Percentiles rank a stretch among this genome's conserved stretches.
phyloP scores from a whole-genome alignment of 2,888 invertebrate species.

The Catocala fraxini region DNA sequence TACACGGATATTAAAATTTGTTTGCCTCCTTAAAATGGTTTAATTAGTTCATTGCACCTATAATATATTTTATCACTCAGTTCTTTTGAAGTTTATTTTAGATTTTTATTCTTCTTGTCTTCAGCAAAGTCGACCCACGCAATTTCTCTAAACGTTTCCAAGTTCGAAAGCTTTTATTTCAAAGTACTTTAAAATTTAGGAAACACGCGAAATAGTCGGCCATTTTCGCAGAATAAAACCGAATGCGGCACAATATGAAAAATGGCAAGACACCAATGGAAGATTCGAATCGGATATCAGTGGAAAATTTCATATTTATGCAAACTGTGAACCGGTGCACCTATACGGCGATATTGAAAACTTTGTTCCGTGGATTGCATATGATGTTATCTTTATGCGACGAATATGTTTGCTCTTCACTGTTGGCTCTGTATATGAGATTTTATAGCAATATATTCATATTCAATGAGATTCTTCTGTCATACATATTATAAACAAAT shows the following conservation, averaged over 20 bases:
- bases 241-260: constrained; percentile 49
- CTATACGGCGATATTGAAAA: constrained; percentile 63
- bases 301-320: constrained; percentile 69
- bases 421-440: constrained; percentile 27
- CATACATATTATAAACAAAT: background rate
- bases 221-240: constrained; percentile 34
- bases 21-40: no score
- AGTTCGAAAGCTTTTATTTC: background rate
- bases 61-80: no score
- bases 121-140: no score
- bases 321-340: constrained; percentile 60
- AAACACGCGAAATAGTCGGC: constrained; percentile 32
- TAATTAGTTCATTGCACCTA: no score
- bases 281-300: constrained; percentile 66
- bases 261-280: constrained; percentile 54
- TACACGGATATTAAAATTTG: no score
- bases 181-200: constrained; percentile 16
- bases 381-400: constrained; percentile 43
- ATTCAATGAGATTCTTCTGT: constrained; percentile 23
- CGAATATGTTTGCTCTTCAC: constrained; percentile 32
- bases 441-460: constrained; percentile 18
- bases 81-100: no score
- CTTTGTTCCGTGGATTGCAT: constrained; percentile 50
- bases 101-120: no score
- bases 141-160: background rate